These are phyloP conservation scores for Formica exsecta DNA, from an alignment of 1,140 invertebrate genomes.

Conservation along the genomic window DNA sequence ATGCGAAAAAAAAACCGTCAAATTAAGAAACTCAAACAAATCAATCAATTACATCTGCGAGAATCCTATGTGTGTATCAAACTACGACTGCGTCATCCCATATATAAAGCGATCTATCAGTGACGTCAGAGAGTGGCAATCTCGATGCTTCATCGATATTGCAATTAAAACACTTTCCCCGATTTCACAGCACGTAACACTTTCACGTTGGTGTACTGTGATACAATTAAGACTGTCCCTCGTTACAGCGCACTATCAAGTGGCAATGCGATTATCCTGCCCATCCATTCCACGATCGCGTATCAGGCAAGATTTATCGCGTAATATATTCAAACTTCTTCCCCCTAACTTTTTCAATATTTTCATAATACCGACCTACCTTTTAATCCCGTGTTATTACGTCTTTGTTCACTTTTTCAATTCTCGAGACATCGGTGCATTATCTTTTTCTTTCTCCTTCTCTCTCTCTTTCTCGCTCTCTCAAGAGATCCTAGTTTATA, in stretches of 20 bases:
- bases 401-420: slow-evolving; percentile 27
- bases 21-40: slow-evolving; percentile 9
- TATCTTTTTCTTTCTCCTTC: no score
- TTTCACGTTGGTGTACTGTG: slow-evolving; percentile 43
- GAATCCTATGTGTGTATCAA: slow-evolving; percentile 13
- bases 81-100: slow-evolving; percentile 7
- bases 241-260: slow-evolving; percentile 44
- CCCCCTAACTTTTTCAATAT: slow-evolving; percentile 9
- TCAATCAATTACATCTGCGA: slow-evolving; percentile 33
- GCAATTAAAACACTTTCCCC: slow-evolving; percentile 58
- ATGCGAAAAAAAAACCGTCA: not conserved
- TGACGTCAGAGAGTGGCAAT: slow-evolving; percentile 50
- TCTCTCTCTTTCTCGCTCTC: not conserved
- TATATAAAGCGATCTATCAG: slow-evolving; percentile 34
- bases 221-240: slow-evolving; percentile 57
- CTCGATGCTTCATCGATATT: slow-evolving; percentile 52
- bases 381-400: slow-evolving; percentile 11
- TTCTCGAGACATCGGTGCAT: not conserved
- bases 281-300: not conserved
- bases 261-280: slow-evolving; percentile 45
- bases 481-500: not conserved
- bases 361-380: not conserved
- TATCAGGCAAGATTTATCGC: slow-evolving; percentile 44
- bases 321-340: slow-evolving; percentile 2
- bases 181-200: slow-evolving; percentile 56